Conservation (phyloP, 2,888 invertebrate species). For the Sipha maydis region DNA sequence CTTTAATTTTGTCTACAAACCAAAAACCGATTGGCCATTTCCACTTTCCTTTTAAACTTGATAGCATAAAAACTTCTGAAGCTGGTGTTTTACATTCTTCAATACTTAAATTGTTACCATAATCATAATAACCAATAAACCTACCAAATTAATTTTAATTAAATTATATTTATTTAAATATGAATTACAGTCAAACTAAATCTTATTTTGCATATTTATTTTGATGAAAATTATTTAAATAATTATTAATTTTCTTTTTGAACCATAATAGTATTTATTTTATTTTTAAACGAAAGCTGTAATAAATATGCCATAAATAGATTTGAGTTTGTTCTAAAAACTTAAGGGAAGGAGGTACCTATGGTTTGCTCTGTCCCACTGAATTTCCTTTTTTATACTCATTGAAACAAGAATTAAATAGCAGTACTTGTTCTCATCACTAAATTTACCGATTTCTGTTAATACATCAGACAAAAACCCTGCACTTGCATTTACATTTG, state of each 20-base stretch:
- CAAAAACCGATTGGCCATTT: constrained; percentile 30
- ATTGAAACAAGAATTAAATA: constrained; percentile 4
- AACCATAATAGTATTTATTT: neutral
- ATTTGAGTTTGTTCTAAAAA: neutral
- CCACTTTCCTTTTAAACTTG: neutral
- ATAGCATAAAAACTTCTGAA: constrained; percentile 23
- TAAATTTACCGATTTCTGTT: neutral
- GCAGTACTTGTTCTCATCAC: neutral
- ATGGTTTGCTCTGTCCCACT: constrained; percentile 5
- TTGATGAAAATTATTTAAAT: too few relatives aligned
- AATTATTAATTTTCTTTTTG: neutral
- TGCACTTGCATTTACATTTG: neutral
- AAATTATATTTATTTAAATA: neutral
- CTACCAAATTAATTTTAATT: neutral
- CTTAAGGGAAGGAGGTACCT: neutral
- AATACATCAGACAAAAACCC: constrained; percentile 16
- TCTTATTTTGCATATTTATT: too few relatives aligned
- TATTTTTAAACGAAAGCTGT: neutral
- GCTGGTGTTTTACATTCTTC: constrained; percentile 20
- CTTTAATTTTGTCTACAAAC: constrained; percentile 19
- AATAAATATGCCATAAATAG: neutral
- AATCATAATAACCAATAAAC: constrained; percentile 5
- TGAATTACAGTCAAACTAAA: neutral
- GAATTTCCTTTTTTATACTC: constrained; percentile 2
- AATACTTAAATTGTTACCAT: neutral